Percentiles rank a stretch among this genome's conserved stretches.
Conservation (phyloP, 2,888 invertebrate species). For the Sesia bembeciformis region DNA sequence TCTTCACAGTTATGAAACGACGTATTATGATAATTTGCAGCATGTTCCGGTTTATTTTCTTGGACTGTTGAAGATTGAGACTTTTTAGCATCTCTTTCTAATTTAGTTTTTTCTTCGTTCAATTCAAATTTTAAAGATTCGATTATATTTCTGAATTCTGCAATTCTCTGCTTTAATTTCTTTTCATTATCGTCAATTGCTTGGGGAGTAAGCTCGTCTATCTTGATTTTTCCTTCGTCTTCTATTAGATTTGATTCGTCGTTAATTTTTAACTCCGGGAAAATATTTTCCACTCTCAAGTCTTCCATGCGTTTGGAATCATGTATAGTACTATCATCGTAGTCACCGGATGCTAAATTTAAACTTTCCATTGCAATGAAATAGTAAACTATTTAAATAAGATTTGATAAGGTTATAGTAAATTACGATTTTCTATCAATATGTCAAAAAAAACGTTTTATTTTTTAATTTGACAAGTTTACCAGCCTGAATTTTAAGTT, state of each 20-base stretch:
- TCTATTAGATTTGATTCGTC: not conserved
- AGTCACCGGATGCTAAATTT: slow-evolving; percentile 40
- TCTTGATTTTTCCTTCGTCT: not conserved
- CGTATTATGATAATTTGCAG: slow-evolving; percentile 10
- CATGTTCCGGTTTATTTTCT: slow-evolving; percentile 2
- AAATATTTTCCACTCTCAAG: not conserved
- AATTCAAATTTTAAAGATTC: slow-evolving; percentile 54
- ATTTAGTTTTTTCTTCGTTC: slow-evolving; percentile 47
- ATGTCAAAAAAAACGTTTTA: too few species aligned
- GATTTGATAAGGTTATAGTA: too few species aligned
- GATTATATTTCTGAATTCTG: slow-evolving; percentile 50
- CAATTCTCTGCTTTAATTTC: slow-evolving; percentile 50
- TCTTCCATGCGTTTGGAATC: not conserved
- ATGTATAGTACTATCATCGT: slow-evolving; percentile 8
- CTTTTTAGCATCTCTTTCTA: slow-evolving; percentile 35
- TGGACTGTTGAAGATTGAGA: slow-evolving; percentile 4
- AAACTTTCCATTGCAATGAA: slow-evolving; percentile 25
- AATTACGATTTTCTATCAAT: too few species aligned
- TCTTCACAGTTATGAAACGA: slow-evolving; percentile 12
- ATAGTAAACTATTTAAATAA: too few species aligned
- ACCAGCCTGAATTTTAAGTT: too few species aligned
- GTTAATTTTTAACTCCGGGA: not conserved
- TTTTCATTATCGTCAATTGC: slow-evolving; percentile 41
- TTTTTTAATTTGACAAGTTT: too few species aligned
- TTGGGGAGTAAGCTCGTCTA: slow-evolving; percentile 24